Evolutionary conservation across 2,797 vertebrate species (phyloP).

Genomic region (Gastrophryne carolinensis): DNA sequence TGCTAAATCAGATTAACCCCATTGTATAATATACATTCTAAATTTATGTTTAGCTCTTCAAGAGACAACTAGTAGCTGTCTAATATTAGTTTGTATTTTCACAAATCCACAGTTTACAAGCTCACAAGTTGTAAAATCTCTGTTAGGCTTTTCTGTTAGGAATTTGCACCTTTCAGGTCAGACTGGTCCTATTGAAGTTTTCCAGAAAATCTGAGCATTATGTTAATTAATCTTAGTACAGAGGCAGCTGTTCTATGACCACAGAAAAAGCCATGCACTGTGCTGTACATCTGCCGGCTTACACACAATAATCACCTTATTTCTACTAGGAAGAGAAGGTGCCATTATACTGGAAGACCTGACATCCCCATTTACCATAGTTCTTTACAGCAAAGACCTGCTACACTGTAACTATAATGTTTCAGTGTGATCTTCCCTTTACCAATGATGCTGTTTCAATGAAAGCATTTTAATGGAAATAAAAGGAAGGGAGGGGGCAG

Average conservation of each 20-base stretch:
- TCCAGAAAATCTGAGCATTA: conserved; percentile 4
- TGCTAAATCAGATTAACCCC: conserved; percentile 34
- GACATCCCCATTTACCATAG: no score
- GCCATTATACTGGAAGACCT: not conserved
- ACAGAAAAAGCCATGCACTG: conserved; percentile 6
- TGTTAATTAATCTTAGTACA: conserved; percentile 2
- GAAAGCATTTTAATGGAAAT: no score
- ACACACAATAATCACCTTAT: not conserved
- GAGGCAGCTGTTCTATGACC: conserved; percentile 12
- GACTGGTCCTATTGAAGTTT: conserved; percentile 19
- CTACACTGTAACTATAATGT: no score
- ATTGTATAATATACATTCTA: conserved; percentile 28
- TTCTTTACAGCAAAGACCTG: no score
- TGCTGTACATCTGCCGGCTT: not conserved
- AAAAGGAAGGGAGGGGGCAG: no score
- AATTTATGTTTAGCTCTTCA: conserved; percentile 19
- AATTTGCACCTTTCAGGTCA: conserved; percentile 36
- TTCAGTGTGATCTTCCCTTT: no score
- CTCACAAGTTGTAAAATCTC: conserved; percentile 44
- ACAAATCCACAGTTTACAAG: conserved; percentile 32
- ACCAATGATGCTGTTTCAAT: no score
- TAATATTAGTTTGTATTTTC: conserved; percentile 26
- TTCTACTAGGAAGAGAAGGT: not conserved
- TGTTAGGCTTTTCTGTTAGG: conserved; percentile 35
- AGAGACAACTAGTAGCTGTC: conserved; percentile 1